These are phyloP conservation scores for Ornithorhynchus anatinus DNA, from an alignment of 2,113 vertebrate species.

Conservation along the genomic window DNA sequence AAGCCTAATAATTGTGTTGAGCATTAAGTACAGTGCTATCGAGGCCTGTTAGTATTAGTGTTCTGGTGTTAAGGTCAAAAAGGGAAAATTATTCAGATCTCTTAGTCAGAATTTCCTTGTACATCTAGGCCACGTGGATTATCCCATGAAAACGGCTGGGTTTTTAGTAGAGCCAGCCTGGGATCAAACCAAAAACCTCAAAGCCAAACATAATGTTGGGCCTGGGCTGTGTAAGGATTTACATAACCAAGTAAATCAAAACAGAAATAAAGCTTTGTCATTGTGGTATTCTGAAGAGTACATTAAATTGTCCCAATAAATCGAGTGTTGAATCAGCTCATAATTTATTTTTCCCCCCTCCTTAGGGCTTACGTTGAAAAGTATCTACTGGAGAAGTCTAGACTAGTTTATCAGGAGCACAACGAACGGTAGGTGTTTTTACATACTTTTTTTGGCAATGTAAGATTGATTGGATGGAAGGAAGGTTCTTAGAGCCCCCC, in stretches of 20 bases:
- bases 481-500: too few relatives aligned
- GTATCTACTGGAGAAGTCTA: constrained; percentile 96
- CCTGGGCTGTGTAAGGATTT: constrained; percentile 54
- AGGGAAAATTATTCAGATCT: background rate
- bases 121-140: constrained; percentile 19
- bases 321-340: background rate
- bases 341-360: constrained; percentile 55
- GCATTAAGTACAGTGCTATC: background rate
- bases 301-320: rapidly evolving
- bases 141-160: constrained; percentile 27
- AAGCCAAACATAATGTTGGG: constrained; percentile 57
- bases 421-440: constrained; percentile 86
- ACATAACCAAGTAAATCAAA: constrained; percentile 54
- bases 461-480: too few relatives aligned
- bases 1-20: background rate
- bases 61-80: constrained; percentile 25
- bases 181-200: constrained; percentile 53
- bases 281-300: background rate
- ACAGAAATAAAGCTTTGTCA: background rate
- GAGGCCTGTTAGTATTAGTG: constrained; percentile 16
- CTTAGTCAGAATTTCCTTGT: constrained; percentile 18
- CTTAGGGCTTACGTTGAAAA: constrained; percentile 98
- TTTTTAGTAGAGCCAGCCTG: constrained; percentile 53
- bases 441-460: constrained; percentile 17
- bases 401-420: constrained; percentile 97